Evolutionary conservation across 2,113 vertebrate genomes (phyloP), one percentile per base, ranked within the genome.

Genomic region (Perca flavescens): DNA sequence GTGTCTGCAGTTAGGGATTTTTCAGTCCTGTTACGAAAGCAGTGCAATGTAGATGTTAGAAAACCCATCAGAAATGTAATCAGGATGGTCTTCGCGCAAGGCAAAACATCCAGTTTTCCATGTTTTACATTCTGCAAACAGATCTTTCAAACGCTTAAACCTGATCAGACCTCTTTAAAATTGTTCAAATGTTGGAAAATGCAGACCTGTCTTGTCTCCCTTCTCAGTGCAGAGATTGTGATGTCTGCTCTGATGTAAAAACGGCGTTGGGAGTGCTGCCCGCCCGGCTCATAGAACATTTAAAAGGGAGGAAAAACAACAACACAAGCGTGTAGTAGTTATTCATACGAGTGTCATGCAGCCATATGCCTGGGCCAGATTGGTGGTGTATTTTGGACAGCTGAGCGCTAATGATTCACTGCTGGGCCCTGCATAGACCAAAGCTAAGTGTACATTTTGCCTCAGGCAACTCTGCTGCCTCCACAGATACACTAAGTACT

Each of bases 351-450:
- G 88, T 88, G 91, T 92, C 87, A 86, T 84, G 73, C 88, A 78
- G 82, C 92, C 91, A 87, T 93, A 90, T 92, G 88, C 88, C 89
- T 68, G 72, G 87, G 84, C 89, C 89, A 91, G 92, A 91, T 89
- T 90, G 87, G 81, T 88, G 92, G 86, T 93, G 88, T 87, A 46
- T 90, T 87, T 93, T 93, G 92, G 91, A 92, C 90, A 84, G 87
- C 82, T 93, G 90, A 90, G 88, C 86, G 87, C 87, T 85, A 88
- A 91, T 93, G 93, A 93, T 93, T 95, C 94, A 94, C 88, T 67
- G 86, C 88, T 71, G 79, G 86, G 84, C 86, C 86, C 64, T 36
- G 66, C 78, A 79, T 34, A 80, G 85, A 88, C 85, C 91, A 91
- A 81, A 88, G 92, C 85, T 86, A 87, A 87, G 86, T 90, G 91